Percentiles rank a stretch among this genome's conserved stretches.
phyloP scores from a whole-genome alignment of 2,113 vertebrate species.

The Dryoscopus gambensis region DNA sequence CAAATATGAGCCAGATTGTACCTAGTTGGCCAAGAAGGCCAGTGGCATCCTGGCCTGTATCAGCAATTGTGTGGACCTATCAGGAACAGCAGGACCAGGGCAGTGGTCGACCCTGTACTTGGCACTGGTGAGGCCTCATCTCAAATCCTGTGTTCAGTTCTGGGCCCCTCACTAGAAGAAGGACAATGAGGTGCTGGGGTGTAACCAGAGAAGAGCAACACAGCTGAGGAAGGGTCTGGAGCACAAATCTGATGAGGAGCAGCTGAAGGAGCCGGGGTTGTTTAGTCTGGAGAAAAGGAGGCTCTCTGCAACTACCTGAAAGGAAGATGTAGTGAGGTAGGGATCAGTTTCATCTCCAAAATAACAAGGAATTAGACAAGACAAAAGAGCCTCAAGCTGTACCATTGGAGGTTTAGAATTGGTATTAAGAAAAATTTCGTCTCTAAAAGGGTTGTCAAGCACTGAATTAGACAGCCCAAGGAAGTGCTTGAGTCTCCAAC shows the following conservation, averaged over 20 bases:
- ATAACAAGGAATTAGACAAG: background rate
- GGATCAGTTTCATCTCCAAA: background rate
- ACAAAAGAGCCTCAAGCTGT: background rate
- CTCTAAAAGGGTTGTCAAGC: background rate
- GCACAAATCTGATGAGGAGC: background rate
- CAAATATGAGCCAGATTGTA: background rate
- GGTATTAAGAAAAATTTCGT: background rate
- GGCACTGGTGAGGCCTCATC: background rate
- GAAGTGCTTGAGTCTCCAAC: background rate
- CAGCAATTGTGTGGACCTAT: background rate
- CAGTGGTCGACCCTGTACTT: background rate
- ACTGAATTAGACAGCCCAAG: background rate
- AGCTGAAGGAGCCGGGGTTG: background rate
- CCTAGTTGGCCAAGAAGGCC: background rate
- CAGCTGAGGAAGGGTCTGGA: background rate
- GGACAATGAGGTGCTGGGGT: background rate
- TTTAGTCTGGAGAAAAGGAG: background rate
- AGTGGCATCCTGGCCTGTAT: background rate
- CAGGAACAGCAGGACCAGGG: background rate
- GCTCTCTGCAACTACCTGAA: background rate
- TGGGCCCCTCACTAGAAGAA: background rate
- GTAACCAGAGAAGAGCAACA: background rate
- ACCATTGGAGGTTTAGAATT: background rate
- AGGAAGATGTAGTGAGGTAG: background rate
- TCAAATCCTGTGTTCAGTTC: background rate